phyloP scores from a whole-genome alignment of 2,797 vertebrate species.

The Mionectes olivaceus region DNA sequence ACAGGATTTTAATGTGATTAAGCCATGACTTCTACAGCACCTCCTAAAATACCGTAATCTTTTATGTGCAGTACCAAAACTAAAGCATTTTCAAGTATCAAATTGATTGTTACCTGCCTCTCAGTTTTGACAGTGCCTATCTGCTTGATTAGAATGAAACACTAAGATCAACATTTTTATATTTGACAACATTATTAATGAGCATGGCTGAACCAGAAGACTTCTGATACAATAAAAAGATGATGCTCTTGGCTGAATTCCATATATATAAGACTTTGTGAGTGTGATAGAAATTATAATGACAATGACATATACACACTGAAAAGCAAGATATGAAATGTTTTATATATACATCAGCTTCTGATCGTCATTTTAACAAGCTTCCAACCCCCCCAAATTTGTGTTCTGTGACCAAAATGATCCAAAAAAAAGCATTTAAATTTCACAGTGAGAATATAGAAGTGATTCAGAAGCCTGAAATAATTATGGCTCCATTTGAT shows the following conservation, averaged over 20 bases:
- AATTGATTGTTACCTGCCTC: not conserved
- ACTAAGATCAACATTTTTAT: not conserved
- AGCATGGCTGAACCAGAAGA: not conserved
- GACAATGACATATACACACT: not conserved
- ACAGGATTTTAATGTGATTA: slow-evolving; percentile 37
- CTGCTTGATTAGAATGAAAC: not conserved
- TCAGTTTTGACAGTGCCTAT: not conserved
- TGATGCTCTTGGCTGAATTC: not conserved
- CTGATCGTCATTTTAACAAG: not conserved
- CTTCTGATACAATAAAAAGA: not conserved
- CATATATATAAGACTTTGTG: not conserved
- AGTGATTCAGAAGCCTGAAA: not conserved
- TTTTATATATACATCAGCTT: not conserved
- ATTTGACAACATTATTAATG: not conserved
- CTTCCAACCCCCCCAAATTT: not conserved
- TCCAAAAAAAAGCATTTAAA: not conserved
- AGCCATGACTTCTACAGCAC: not conserved
- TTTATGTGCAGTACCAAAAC: not conserved
- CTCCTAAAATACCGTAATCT: not conserved
- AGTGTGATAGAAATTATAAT: not conserved
- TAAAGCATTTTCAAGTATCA: not conserved
- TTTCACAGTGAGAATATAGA: not conserved
- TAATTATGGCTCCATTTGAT: not conserved
- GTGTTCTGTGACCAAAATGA: not conserved
- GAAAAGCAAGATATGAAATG: not conserved